Evolutionary conservation across 2,888 invertebrate species (phyloP).

Genomic region (Harpalus rubripes): DNA sequence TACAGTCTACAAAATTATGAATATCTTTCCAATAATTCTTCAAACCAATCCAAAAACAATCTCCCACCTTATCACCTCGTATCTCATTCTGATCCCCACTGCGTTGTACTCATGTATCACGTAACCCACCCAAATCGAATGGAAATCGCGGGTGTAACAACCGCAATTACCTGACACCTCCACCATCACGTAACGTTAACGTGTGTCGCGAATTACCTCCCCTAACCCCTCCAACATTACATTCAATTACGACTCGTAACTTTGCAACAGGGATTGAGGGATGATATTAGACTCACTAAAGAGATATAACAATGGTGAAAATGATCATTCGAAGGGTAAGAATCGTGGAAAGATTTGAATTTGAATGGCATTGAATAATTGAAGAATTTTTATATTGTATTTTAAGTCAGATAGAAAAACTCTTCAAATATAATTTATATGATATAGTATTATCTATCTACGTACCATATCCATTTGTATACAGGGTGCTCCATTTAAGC

Average conservation of each 20-base stretch:
- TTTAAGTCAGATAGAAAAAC: too few species aligned
- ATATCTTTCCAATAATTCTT: too few species aligned
- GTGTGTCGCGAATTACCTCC: slow-evolving; percentile 57
- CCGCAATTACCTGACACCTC: slow-evolving; percentile 48
- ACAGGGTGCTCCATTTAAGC: too few species aligned
- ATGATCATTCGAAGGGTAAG: too few species aligned
- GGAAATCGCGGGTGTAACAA: slow-evolving; percentile 46
- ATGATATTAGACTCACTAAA: not conserved
- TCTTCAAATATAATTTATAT: too few species aligned
- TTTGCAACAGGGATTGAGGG: slow-evolving; percentile 59
- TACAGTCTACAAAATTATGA: too few species aligned
- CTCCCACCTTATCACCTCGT: not conserved
- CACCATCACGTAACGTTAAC: slow-evolving; percentile 35
- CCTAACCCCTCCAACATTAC: slow-evolving; percentile 41
- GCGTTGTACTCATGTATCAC: not conserved
- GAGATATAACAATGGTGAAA: not conserved
- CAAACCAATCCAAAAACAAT: not conserved
- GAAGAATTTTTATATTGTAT: too few species aligned
- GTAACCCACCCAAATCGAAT: slow-evolving; percentile 40
- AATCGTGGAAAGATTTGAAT: too few species aligned
- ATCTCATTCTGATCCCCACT: not conserved
- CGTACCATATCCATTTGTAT: too few species aligned
- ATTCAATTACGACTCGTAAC: slow-evolving; percentile 66
- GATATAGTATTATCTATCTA: too few species aligned
- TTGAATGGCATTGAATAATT: too few species aligned